Evolutionary conservation across 2,113 vertebrate genomes (phyloP).

Genomic region (Sceloporus undulatus): DNA sequence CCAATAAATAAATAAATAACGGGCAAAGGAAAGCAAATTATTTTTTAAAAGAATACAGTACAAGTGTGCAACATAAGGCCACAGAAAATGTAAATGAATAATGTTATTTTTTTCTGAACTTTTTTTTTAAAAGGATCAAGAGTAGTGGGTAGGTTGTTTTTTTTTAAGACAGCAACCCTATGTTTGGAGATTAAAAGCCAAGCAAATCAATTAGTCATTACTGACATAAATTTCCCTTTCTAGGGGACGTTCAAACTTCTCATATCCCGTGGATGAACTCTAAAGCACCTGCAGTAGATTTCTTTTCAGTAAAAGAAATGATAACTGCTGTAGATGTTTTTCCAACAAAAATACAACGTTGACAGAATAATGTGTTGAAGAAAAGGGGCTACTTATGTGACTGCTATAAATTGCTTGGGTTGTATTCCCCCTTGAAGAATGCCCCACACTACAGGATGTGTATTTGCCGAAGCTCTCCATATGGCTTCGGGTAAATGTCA

Average conservation of each 20-base stretch:
- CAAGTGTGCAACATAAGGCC: conserved; percentile 68
- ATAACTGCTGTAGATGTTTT: conserved; percentile 76
- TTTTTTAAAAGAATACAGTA: conserved; percentile 58
- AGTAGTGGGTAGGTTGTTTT: conserved; percentile 1
- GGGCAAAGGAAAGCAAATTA: conserved; percentile 49
- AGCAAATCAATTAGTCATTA: conserved; percentile 79
- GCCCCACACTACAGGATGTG: conserved; percentile 65
- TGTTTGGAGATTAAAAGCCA: conserved; percentile 71
- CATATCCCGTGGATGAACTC: conserved; percentile 80
- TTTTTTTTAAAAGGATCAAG: conserved; percentile 56
- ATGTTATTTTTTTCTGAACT: conserved; percentile 72
- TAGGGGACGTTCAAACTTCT: conserved; percentile 75
- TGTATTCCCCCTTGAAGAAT: conserved; percentile 68
- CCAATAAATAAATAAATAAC: conserved; percentile 30
- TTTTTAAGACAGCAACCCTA: conserved; percentile 43
- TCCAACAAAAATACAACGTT: conserved; percentile 85
- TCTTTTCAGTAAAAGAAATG: conserved; percentile 78
- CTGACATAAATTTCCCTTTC: conserved; percentile 77
- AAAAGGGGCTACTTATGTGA: conserved; percentile 73
- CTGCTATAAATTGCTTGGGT: conserved; percentile 80
- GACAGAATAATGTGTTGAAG: conserved; percentile 79
- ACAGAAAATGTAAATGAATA: conserved; percentile 62
- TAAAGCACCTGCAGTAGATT: conserved; percentile 80
- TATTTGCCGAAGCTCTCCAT: conserved; percentile 72
- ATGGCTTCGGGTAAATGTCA: conserved; percentile 68